Conservation (phyloP, 2,797 vertebrate species). For the Choloepus didactylus region DNA sequence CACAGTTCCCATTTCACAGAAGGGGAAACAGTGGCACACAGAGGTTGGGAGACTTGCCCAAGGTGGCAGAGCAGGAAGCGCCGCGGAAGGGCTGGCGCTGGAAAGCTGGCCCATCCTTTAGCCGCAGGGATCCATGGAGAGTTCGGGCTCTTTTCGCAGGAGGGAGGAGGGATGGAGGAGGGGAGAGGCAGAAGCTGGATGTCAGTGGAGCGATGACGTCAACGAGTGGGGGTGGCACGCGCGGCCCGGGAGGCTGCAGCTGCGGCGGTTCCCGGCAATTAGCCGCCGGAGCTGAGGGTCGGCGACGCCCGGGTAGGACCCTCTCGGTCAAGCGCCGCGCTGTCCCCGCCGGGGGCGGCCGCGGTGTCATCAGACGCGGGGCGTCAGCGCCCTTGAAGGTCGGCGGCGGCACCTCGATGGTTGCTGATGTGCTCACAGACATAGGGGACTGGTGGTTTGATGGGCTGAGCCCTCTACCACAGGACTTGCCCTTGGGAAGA, state of each 20-base stretch:
- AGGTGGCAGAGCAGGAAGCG: background rate
- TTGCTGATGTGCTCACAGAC: too few species aligned
- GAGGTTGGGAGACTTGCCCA: background rate
- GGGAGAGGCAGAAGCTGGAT: too few species aligned
- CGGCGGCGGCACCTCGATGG: background rate
- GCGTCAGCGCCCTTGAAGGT: background rate
- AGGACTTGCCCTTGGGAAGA: too few species aligned
- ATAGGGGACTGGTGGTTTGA: too few species aligned
- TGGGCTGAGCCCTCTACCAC: too few species aligned
- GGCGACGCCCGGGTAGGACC: accelerated
- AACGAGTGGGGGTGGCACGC: background rate
- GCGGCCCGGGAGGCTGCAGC: background rate
- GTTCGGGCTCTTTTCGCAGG: background rate
- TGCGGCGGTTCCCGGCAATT: accelerated
- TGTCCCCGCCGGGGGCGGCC: accelerated
- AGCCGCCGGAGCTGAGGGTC: background rate
- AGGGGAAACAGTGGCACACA: background rate
- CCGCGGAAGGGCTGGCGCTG: background rate
- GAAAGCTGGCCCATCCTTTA: background rate
- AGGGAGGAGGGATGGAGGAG: background rate
- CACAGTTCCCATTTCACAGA: background rate
- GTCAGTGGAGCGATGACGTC: background rate
- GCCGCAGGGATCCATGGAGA: too few species aligned
- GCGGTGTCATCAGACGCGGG: accelerated
- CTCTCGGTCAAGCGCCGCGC: background rate